Base-by-base conservation (phyloP, 2,113 vertebrate genomes). In the Ariopsis seemanni region DNA sequence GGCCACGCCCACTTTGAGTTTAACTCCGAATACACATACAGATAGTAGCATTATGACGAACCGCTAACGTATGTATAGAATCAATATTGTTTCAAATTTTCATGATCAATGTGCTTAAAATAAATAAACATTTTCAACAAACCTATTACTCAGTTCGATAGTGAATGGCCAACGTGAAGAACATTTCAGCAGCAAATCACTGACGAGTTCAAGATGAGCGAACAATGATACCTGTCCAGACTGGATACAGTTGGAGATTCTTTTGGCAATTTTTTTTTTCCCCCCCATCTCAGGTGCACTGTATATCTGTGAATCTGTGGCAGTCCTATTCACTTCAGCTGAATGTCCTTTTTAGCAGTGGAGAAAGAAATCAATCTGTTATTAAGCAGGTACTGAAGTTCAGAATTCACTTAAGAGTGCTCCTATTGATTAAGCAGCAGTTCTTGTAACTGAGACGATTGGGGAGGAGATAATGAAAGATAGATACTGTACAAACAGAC, bases 361-460 rank as follows among this genome's bases (percentile, higher is more conserved):
- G 78, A 80, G 58, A 71, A 88, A 83, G 83, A 88, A 88, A 90
- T 90, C 89, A 88, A 85, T 88, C 83, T 42, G 48, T 85, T 82
- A 85, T 87, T 82, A 89, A 89, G 74, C 85, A 74, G 18, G 53
- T 69, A 83, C 83, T 50, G 12, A 71, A 65, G 50, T 53, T 67
- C 65, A 67, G 82, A 82, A 90, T 87, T 89, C 52, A 83, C 80
- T 88, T 88, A 83, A 83, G 71, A 62, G 83, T 79, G 67, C 63
- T 79, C 82, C 71, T 83, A 90, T 88, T 62, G 89, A 88, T 87
- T 85, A 89, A 52, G 63, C 50, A 57, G 74, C 69, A 1, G 48
- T 52, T 48, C 22, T 42, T 53, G 30, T 9, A 78, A 72, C 10
- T 55, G 42, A 88, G 52, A 42, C 9, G 57, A 63, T n/a, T 75